These are phyloP conservation scores for Xiphydria camelus DNA, from an alignment of 2,888 invertebrate genomes.

Conservation along the genomic window DNA sequence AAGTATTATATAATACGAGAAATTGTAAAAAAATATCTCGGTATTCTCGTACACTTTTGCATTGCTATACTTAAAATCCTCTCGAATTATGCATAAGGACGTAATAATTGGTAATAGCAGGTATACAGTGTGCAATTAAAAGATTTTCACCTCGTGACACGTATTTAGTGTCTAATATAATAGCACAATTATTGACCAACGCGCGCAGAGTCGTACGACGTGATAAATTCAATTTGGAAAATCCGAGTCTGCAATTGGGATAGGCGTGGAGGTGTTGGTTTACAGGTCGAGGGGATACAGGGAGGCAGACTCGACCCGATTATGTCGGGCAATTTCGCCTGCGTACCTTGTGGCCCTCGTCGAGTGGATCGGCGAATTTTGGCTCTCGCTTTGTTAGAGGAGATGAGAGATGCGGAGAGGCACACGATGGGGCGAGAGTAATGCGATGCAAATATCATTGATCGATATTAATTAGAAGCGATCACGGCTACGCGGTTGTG, in stretches of 20 bases:
- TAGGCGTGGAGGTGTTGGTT: too few relatives aligned
- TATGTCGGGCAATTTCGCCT: slow-evolving; percentile 31
- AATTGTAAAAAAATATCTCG: too few relatives aligned
- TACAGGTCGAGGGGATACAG: slow-evolving; percentile 3
- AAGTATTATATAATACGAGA: too few relatives aligned
- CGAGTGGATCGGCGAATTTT: slow-evolving; percentile 22
- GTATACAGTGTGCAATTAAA: too few relatives aligned
- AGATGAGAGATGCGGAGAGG: slow-evolving; percentile 7
- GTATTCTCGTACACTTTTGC: too few relatives aligned
- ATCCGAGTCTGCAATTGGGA: slow-evolving; percentile 2
- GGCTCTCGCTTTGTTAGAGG: slow-evolving; percentile 18
- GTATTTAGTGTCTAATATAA: too few relatives aligned
- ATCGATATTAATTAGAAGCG: slow-evolving; percentile 34
- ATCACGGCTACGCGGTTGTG: slow-evolving; percentile 9
- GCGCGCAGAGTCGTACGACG: too few relatives aligned
- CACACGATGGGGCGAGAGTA: slow-evolving; percentile 12
- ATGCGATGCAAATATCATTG: slow-evolving; percentile 32
- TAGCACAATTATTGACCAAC: too few relatives aligned
- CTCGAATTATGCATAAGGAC: too few relatives aligned
- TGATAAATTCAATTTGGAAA: slow-evolving; percentile 20
- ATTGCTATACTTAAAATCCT: too few relatives aligned
- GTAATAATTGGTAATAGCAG: too few relatives aligned
- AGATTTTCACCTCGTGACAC: too few relatives aligned
- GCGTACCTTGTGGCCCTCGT: slow-evolving; percentile 17
- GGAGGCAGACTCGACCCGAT: slow-evolving; percentile 22